These are phyloP conservation scores for Hapalemur alaotrensis DNA, from an alignment of 2,797 vertebrate genomes.

Conservation along the genomic window DNA sequence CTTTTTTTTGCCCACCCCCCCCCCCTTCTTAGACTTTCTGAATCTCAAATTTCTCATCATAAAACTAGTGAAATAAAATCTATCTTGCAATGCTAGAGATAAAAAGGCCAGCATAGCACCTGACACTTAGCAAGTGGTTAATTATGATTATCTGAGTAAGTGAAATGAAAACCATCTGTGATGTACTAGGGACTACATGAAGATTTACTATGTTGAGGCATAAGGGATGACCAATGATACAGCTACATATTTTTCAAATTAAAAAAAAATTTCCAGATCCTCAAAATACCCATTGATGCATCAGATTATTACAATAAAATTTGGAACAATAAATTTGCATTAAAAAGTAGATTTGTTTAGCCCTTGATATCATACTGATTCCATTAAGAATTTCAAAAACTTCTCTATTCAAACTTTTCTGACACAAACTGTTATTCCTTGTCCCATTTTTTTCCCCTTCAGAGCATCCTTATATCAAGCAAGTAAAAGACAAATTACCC, in stretches of 20 bases:
- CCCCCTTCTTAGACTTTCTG: neutral
- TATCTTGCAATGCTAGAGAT: neutral
- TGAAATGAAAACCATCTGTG: neutral
- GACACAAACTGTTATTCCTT: slow-evolving; percentile 19
- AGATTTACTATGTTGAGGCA: neutral
- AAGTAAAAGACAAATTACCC: slow-evolving; percentile 60
- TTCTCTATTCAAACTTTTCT: slow-evolving; percentile 30
- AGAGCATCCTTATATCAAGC: neutral
- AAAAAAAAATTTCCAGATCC: neutral
- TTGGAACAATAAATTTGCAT: neutral
- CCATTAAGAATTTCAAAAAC: neutral
- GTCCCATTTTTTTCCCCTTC: neutral
- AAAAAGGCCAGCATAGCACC: neutral
- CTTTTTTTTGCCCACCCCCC: neutral
- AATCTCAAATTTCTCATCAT: neutral
- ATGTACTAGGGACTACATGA: neutral
- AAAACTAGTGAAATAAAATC: neutral
- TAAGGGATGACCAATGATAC: neutral
- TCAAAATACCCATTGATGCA: neutral
- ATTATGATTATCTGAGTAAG: neutral
- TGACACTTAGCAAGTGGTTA: neutral
- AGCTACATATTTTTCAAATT: neutral
- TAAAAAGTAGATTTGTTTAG: neutral
- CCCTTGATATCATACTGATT: neutral
- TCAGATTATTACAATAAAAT: neutral